Evolutionary conservation across 1,140 invertebrate species (phyloP).

Genomic region (Temnothorax nylanderi): DNA sequence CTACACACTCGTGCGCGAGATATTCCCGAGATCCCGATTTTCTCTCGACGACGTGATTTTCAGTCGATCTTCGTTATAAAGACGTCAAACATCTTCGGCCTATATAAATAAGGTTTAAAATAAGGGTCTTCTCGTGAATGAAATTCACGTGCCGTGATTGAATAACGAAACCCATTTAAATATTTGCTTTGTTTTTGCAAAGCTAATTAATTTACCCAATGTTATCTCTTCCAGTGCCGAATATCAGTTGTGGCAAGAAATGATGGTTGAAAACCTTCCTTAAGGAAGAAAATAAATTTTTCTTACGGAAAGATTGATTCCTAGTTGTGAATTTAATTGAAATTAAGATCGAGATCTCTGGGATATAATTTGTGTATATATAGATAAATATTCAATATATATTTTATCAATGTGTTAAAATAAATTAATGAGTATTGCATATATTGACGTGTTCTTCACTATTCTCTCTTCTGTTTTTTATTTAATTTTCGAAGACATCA

Average conservation of each 20-base stretch:
- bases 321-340: neutral
- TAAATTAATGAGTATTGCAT: conserved; percentile 39
- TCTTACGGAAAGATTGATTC: neutral
- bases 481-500: neutral
- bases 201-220: neutral
- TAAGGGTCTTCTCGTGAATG: neutral
- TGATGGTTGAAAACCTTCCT: neutral
- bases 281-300: neutral
- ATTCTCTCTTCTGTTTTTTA: neutral
- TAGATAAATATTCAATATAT: conserved; percentile 45
- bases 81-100: neutral
- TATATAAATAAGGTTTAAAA: neutral
- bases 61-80: neutral
- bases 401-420: conserved; percentile 64
- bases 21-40: conserved; percentile 4
- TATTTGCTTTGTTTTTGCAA: neutral
- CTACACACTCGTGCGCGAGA: neutral
- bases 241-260: neutral
- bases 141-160: neutral
- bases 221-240: neutral
- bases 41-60: neutral
- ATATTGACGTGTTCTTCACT: neutral
- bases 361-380: neutral
- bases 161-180: neutral
- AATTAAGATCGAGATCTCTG: conserved; percentile 8